Conservation (phyloP, 2,113 vertebrate genomes). For the Anarrhichthys ocellatus region DNA sequence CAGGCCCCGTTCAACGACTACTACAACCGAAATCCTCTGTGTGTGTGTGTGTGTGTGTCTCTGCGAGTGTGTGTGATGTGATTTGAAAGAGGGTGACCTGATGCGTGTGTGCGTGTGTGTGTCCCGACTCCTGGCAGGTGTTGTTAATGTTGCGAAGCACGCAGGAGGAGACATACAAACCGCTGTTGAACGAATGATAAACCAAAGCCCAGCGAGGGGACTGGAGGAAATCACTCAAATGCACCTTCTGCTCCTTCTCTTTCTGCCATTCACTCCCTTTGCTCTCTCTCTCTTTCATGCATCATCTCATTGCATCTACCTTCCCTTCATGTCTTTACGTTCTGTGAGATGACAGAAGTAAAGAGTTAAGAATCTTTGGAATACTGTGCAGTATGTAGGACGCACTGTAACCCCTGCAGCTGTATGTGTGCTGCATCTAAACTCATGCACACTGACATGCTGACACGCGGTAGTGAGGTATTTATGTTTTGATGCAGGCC, state of each 20-base stretch:
- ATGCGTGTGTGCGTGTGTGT: not conserved
- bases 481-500: constrained; percentile 27
- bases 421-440: not conserved
- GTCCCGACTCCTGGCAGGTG: constrained; percentile 20
- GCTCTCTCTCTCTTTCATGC: not conserved
- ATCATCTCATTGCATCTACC: not conserved
- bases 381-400: not conserved
- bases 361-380: constrained; percentile 8
- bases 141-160: constrained; percentile 13
- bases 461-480: constrained; percentile 3
- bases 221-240: constrained; percentile 26
- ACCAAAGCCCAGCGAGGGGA: not conserved
- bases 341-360: constrained; percentile 22
- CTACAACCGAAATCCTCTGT: constrained; percentile 16
- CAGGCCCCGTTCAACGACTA: constrained; percentile 11
- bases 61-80: not conserved
- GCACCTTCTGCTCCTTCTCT: not conserved
- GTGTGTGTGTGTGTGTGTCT: not conserved
- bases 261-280: constrained; percentile 12
- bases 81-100: constrained; percentile 1
- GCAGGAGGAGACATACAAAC: not conserved
- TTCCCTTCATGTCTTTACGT: constrained; percentile 28
- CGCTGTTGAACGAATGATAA: constrained; percentile 43
- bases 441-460: not conserved
- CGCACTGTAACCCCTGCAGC: not conserved